These are phyloP conservation scores for Mus pahari DNA, from an alignment of 2,113 vertebrate genomes.

Conservation along the genomic window DNA sequence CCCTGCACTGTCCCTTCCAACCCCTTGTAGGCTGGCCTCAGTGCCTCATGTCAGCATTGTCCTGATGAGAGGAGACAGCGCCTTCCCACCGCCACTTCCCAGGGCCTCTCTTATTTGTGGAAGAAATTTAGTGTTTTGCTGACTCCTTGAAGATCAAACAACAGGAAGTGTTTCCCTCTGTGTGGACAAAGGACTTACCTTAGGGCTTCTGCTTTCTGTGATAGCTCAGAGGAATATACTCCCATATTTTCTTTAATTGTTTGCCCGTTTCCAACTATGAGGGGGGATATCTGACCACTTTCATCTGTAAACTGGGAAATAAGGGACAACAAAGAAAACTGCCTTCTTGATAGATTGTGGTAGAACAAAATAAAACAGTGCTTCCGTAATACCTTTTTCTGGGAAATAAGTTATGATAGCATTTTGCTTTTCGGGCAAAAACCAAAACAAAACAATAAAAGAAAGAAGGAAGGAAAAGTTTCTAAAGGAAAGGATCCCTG, in stretches of 20 bases:
- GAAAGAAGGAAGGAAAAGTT: neutral
- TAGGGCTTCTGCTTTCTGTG: slow-evolving; percentile 70
- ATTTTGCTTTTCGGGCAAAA: slow-evolving; percentile 16
- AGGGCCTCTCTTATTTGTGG: slow-evolving; percentile 81
- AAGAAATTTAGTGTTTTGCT: slow-evolving; percentile 27
- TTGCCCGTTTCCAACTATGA: neutral
- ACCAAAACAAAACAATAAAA: neutral
- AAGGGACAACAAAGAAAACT: neutral
- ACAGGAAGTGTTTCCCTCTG: slow-evolving; percentile 63
- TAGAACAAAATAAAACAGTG: neutral
- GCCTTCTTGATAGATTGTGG: neutral
- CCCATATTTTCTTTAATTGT: neutral
- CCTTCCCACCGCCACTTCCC: slow-evolving; percentile 79
- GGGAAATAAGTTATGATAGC: neutral
- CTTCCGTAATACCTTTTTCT: neutral
- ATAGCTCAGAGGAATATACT: slow-evolving; percentile 24
- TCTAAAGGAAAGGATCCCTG: neutral
- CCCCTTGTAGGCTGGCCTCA: slow-evolving; percentile 72
- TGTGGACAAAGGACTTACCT: slow-evolving; percentile 70
- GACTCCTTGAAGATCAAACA: slow-evolving; percentile 22
- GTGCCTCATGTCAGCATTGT: slow-evolving; percentile 82
- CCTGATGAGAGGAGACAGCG: slow-evolving; percentile 67
- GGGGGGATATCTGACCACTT: neutral
- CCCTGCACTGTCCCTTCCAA: slow-evolving; percentile 81
- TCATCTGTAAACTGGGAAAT: neutral